Evolutionary conservation across 2,888 invertebrate species (phyloP).

Genomic region (Mythimna pallens): DNA sequence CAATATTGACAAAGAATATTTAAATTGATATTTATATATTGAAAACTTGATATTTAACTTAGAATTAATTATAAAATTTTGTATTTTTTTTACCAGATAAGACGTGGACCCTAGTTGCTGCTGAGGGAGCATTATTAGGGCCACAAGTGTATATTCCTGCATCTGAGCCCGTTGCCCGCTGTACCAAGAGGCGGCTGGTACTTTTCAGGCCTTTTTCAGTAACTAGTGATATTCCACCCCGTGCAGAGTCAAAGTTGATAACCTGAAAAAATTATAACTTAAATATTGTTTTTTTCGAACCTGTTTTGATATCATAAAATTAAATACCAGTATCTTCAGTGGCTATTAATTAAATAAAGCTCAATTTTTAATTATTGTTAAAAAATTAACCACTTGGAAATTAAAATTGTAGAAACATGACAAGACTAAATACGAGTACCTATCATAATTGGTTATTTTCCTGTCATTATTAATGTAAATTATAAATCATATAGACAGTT

Average conservation of each 20-base stretch:
- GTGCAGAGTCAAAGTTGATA: slow-evolving; percentile 97
- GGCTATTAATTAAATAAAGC: not conserved
- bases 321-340: not conserved
- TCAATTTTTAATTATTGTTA: not conserved
- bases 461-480: slow-evolving; percentile 1
- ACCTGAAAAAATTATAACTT: slow-evolving; percentile 85
- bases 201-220: slow-evolving; percentile 96
- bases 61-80: not conserved
- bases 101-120: slow-evolving; percentile 95
- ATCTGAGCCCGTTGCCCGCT: slow-evolving; percentile 94
- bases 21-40: not conserved
- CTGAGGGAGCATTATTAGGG: slow-evolving; percentile 95
- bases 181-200: slow-evolving; percentile 95
- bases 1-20: not conserved
- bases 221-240: slow-evolving; percentile 96
- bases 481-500: slow-evolving; percentile 13
- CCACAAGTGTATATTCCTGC: slow-evolving; percentile 96
- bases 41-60: not conserved
- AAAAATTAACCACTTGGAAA: not conserved
- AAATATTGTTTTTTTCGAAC: not conserved
- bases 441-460: slow-evolving; percentile 1
- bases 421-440: not conserved
- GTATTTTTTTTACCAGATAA: slow-evolving; percentile 92
- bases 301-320: not conserved
- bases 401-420: not conserved